Evolutionary conservation across 2,797 vertebrate species (phyloP), one percentile per base, ranked within the genome.

Genomic region (Hydrolagus colliei): DNA sequence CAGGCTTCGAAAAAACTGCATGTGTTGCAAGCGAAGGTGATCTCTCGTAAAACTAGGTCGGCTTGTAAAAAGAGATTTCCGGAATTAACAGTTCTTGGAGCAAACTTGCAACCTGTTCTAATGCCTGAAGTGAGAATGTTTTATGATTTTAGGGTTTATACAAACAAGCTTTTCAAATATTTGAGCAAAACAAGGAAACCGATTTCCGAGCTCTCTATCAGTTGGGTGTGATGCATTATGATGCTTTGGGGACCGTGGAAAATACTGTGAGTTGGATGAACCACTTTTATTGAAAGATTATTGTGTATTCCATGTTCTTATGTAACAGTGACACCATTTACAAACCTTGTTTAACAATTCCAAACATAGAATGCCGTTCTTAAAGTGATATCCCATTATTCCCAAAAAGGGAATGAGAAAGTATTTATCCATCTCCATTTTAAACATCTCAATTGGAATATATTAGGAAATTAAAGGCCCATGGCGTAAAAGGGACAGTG

Each of bases 121-220:
- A 27, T 72, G 67, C 27, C 9, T 72, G 27, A 22, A 61, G n/a
- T 72, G 71, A 13, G 8, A 68, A 14, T 73, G 52, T 84, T 41
- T 71, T 86, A 13, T 63, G 41, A 35, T 13, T 73, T 22, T 20
- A 96, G 95, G 93, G 92, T 27, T 88, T 91, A 87, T 95, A 93
- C 88, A 87, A 90, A 88, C 90, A 93, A 89, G 94, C 95, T 7
- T 88, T 94, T 74, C 75, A 82, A 62, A 87, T 92, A 20, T 96
- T 96, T 91, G 91, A 95, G 89, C 89, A 92, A 88, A 91, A 93
- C 75, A 90, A 95, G 88, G 92, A 94, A 59, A 88, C 72, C 2
- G 93, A 96, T 89, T 92, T 93, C 86, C 92, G 91, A 89, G 95
- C 95, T 86, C 89, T 91, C 76, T 96, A 95, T 89, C 95, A 96